Base-by-base conservation (phyloP, 2,797 vertebrate species). In the Enteromius treurensis region DNA sequence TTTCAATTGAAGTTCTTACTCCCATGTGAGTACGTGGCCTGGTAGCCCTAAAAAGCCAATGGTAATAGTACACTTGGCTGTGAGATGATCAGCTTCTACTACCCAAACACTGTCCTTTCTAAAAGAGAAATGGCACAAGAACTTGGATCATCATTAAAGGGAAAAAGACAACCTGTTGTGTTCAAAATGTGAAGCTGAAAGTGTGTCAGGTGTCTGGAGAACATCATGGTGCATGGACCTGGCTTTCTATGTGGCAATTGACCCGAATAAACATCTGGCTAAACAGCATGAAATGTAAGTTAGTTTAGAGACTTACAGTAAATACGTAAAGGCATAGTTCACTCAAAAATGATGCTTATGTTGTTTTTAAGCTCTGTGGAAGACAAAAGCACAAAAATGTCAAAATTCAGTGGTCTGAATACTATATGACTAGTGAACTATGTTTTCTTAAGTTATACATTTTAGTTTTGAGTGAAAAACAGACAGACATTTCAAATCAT, bases 161-260 rank as follows among this genome's bases (percentile, higher is more conserved):
- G 29, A 29, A 74, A 8, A 42, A 67, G 71, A 42, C 60, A 76
- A 82, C 45, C 71, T 53, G 70, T 40, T 62, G 45, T 49, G 29
- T 65, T 82, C 32, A 67, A 34, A 65, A 60, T 14, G 23, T 34
- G 23, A 67, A 42, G 23, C 45, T 76, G 40, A 53, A 82, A 77
- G 77, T 88, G 62, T 85, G 65, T 47, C 76, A 77, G 76, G 77
- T 60, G 80, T 86, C 86, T 88, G 85, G 82, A 87, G 55, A 84
- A 77, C 73, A 80, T 88, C 81, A 84, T n/a, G 23, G 64, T 23
- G 21, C 9, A 69, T 19, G 32, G 37, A 51, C 45, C 29, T 64
- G 23, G 78, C 34, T 69, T 69, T 53, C 49, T 47, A 15, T 40
- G 60, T 77, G 84, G 37, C 69, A 80, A 71, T n/a, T 84, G 86